These are phyloP conservation scores for Tanytarsus gracilentus DNA, from an alignment of 2,888 invertebrate genomes.

Conservation along the genomic window DNA sequence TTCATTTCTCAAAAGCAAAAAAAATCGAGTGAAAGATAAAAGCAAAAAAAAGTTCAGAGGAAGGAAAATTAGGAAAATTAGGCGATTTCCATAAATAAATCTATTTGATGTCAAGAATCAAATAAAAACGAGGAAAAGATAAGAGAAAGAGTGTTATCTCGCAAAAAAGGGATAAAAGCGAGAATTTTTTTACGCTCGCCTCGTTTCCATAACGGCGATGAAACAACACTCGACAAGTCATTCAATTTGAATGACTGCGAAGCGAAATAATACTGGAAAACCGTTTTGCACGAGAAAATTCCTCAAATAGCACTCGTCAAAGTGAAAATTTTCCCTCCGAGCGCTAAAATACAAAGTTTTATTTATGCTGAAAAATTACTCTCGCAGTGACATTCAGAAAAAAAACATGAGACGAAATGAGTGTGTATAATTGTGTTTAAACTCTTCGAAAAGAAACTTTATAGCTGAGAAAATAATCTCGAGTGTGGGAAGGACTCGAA, in stretches of 20 bases:
- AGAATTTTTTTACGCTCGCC: not conserved
- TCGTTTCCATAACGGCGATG: not conserved
- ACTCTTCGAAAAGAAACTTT: not conserved
- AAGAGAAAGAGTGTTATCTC: not conserved
- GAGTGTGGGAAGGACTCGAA: not conserved
- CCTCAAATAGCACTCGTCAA: too few species aligned
- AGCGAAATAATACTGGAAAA: not conserved
- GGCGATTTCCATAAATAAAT: too few species aligned
- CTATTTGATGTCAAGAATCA: not conserved
- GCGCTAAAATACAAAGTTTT: too few species aligned
- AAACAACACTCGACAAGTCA: slow-evolving; percentile 1
- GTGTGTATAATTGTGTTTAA: slow-evolving; percentile 6
- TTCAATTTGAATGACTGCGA: slow-evolving; percentile 7
- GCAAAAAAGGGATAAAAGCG: not conserved
- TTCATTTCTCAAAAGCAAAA: too few species aligned
- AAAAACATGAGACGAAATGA: not conserved
- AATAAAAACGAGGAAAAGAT: not conserved
- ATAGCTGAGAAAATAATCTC: not conserved
- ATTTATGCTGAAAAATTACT: not conserved
- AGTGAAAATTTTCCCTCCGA: too few species aligned
- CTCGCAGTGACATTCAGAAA: too few species aligned
- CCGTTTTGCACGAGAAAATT: too few species aligned
- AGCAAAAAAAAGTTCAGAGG: too few species aligned
- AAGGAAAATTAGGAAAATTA: too few species aligned
- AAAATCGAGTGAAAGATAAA: too few species aligned